These are phyloP conservation scores for Myotis yumanensis DNA, from an alignment of 2,113 vertebrate species.

Conservation along the genomic window DNA sequence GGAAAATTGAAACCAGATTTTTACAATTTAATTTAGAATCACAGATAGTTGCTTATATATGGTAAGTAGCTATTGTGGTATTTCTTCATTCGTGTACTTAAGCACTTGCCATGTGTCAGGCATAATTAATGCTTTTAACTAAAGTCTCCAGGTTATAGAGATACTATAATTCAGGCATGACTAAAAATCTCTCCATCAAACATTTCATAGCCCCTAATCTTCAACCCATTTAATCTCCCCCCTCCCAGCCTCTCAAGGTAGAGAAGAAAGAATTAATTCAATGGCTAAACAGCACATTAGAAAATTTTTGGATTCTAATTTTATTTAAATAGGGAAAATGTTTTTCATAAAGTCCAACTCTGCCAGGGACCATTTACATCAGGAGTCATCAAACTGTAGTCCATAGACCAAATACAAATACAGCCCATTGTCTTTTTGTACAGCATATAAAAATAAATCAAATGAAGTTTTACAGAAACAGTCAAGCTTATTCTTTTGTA, in stretches of 20 bases:
- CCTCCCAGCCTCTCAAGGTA: not conserved
- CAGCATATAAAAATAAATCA: not conserved
- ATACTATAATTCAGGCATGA: not conserved
- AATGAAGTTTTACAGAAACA: not conserved
- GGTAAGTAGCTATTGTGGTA: not conserved
- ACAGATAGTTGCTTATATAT: not conserved
- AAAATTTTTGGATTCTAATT: not conserved
- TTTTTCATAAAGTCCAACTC: not conserved
- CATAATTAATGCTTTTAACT: not conserved
- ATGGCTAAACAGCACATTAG: not conserved
- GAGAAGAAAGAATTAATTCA: not conserved
- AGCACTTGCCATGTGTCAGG: not conserved
- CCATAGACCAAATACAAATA: not conserved
- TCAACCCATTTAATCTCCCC: not conserved
- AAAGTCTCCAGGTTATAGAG: not conserved
- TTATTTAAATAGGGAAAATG: not conserved
- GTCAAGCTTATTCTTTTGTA: not conserved
- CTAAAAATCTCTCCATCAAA: not conserved
- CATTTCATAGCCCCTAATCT: not conserved
- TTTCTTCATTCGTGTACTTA: not conserved
- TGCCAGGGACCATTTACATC: not conserved
- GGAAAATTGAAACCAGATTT: not conserved
- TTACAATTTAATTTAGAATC: conserved; percentile 8
- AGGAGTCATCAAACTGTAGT: not conserved
- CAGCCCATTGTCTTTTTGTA: not conserved